Evolutionary conservation across 2,113 vertebrate species (phyloP).

Genomic region (Cyprinodon variegatus): DNA sequence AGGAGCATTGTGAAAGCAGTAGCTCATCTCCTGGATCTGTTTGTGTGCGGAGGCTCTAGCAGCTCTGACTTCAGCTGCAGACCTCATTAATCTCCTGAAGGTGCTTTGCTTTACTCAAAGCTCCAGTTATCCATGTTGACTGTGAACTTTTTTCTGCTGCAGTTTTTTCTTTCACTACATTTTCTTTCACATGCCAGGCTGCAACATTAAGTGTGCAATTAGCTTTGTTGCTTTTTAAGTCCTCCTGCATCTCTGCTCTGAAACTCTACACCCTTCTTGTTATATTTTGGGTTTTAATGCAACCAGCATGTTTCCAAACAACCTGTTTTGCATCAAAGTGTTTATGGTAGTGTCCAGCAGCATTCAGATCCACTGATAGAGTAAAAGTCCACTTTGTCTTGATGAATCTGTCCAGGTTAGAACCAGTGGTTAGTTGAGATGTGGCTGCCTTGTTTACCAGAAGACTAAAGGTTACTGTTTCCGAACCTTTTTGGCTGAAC

Average conservation of each 20-base stretch:
- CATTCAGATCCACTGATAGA: background rate
- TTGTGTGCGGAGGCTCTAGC: too few relatives aligned
- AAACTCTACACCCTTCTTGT: background rate
- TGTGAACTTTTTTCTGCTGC: too few relatives aligned
- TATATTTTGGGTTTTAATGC: background rate
- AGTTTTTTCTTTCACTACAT: too few relatives aligned
- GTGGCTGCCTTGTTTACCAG: slow-evolving; percentile 48
- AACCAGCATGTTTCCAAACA: background rate
- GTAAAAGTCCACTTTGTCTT: background rate
- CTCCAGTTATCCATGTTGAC: too few relatives aligned
- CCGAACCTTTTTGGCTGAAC: slow-evolving; percentile 33
- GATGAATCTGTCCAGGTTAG: background rate
- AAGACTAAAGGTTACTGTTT: slow-evolving; percentile 61
- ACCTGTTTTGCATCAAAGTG: background rate
- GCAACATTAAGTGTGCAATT: too few relatives aligned
- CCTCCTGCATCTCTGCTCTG: background rate
- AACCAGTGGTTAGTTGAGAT: slow-evolving; percentile 27
- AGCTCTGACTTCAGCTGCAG: too few relatives aligned
- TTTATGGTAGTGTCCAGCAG: too few relatives aligned
- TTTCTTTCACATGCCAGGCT: too few relatives aligned
- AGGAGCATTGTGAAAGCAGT: too few relatives aligned
- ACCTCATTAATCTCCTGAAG: too few relatives aligned
- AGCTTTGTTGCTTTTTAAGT: background rate
- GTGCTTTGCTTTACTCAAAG: too few relatives aligned
- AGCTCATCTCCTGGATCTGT: too few relatives aligned